Conservation (phyloP, 2,888 invertebrate genomes). For the Carcina quercana region DNA sequence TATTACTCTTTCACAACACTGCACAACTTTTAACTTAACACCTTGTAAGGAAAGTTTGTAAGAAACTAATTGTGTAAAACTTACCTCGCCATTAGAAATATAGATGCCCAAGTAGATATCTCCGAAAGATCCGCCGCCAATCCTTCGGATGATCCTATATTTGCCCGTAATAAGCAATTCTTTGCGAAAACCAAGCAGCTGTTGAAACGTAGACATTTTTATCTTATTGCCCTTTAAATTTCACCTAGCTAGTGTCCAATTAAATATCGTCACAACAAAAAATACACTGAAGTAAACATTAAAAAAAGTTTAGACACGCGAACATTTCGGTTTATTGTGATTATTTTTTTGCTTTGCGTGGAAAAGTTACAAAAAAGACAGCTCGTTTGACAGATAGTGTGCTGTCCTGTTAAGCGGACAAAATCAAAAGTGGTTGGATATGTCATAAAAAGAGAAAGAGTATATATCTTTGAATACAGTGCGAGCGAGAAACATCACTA, state of each 20-base stretch:
- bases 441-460: too few species aligned
- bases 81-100: conserved; percentile 92
- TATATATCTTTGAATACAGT: too few species aligned
- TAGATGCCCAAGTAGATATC: conserved; percentile 98
- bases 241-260: conserved; percentile 18
- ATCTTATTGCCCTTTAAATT: conserved; percentile 15
- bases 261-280: conserved; percentile 23
- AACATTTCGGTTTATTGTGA: conserved; percentile 28
- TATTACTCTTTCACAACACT: conserved; percentile 11
- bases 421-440: too few species aligned
- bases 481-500: too few species aligned
- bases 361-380: conserved; percentile 25
- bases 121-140: conserved; percentile 99
- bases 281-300: conserved; percentile 20
- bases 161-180: conserved; percentile 88
- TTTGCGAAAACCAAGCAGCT: conserved; percentile 31
- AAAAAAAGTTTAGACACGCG: conserved; percentile 28
- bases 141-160: conserved; percentile 95
- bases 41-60: not conserved
- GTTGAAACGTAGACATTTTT: conserved; percentile 30
- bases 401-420: too few species aligned
- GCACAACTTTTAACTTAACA: too few species aligned
- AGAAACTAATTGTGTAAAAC: conserved; percentile 4
- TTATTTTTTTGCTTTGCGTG: conserved; percentile 24
- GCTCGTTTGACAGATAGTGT: not conserved